These are phyloP conservation scores for Leucosticte australis DNA, from an alignment of 2,113 vertebrate species.

Conservation along the genomic window DNA sequence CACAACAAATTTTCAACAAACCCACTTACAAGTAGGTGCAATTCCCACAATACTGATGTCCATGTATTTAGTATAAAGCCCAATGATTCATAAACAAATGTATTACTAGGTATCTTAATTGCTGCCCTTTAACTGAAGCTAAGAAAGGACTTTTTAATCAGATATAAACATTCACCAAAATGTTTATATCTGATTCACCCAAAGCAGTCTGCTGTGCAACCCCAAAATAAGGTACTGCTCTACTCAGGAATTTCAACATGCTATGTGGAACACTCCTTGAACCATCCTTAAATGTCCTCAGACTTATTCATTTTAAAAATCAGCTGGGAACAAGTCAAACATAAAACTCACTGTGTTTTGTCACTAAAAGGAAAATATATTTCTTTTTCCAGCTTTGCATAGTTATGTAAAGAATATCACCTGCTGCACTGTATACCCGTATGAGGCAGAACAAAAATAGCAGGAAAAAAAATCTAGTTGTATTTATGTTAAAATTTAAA, in stretches of 20 bases:
- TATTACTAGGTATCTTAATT: neutral
- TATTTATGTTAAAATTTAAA: neutral
- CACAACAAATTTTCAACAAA: constrained; percentile 26
- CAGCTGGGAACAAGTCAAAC: neutral
- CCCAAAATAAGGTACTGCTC: neutral
- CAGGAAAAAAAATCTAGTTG: too few relatives aligned
- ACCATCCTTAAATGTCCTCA: neutral
- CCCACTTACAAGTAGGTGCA: neutral
- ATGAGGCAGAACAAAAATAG: neutral
- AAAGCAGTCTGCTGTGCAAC: neutral
- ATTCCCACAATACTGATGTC: neutral
- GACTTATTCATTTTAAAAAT: neutral
- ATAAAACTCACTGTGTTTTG: neutral
- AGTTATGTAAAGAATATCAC: neutral
- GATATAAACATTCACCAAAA: neutral
- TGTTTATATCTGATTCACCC: neutral
- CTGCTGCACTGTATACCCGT: neutral
- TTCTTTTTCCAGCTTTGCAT: neutral
- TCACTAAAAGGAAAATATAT: neutral
- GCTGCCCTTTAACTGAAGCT: neutral
- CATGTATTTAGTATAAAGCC: neutral
- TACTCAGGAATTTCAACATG: neutral
- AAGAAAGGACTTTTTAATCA: neutral
- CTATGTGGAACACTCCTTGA: neutral
- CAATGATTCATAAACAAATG: neutral